Base-by-base conservation (phyloP, 2,797 vertebrate genomes). In the Cuniculus paca region DNA sequence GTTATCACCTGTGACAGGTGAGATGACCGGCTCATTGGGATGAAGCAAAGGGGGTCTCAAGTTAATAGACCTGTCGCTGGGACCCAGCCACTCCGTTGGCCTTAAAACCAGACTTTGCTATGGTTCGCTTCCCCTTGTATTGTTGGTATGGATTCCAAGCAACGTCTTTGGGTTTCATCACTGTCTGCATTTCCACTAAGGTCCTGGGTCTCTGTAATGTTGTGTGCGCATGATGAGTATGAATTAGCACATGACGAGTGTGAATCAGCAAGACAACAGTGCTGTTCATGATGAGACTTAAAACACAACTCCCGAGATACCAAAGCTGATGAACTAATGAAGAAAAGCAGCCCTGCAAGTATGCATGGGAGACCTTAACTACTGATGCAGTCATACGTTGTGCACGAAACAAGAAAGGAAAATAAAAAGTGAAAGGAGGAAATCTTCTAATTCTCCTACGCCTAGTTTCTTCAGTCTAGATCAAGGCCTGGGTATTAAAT, bases 351-450 rank as follows among this genome's bases (percentile, higher is more conserved):
- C 8, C 34, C 20, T 83, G 72, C 2, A 39, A 56, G 39, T 14
- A 52, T 24, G 31, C 85, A 60, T 45, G 65, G 34, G 58, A 58
- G n/a, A 61, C 6, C 26, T 72, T 86, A 54, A 39, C 83, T 54
- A 86, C 81, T 50, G 45, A 60, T 52, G 11, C 50, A 91, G 42
- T 86, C 63, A 88, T 50, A 79, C 63, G 82, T 36, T 78, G 31
- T 48, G 34, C 52, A 89, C 45, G 70, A 70, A 26, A 78, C 63
- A 68, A 70, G 24, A 92, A 26, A 88, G 34, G 17, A 34, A 96
- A 74, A 74, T 84, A 39, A 90, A 94, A 91, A 93, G 8, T 20
- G 80, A 92, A 93, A 83, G 45, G 60, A 90, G 70, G 48, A 5
- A 87, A 87, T 20, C 28, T 81, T 48, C 60, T 68, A n/a, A 8